Base-by-base conservation (phyloP, 2,113 vertebrate genomes). In the Neodontobutis hainanensis region DNA sequence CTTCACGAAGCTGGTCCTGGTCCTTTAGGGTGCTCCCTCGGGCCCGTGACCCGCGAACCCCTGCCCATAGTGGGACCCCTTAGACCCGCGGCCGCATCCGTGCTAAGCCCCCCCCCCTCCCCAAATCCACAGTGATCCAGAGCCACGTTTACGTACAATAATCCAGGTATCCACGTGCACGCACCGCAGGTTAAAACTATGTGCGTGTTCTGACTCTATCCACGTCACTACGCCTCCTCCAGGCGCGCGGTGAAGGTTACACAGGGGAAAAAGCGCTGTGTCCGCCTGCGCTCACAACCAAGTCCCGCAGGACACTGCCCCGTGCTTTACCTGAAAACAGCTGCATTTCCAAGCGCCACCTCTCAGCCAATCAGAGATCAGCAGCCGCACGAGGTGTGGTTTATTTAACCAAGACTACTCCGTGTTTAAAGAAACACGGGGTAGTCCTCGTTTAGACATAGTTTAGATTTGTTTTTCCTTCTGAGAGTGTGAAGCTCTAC, bases 311-410 rank as follows among this genome's bases (percentile, higher is more conserved):
- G 16, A 5, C 10, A 35, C 51, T 53, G 51, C 19, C 19, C 19
- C 19, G 27, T 34, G 51, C 51, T 53, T 53, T 27, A 53, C 51
- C 51, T 53, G 51, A 53, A 49, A 53, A 53, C 51, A 53, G 32
- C 27, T 53, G 51, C 51, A 53, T 53, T 27, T 53, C 51, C 51
- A 12, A 16, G 51, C 51, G 51, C 27, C 32, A 53, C 11, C 11
- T 27, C 14, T 5, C 51, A 35, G 51, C 51, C 51, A 53, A 53
- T 53, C 51, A 53, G 51, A 5, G 51, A 34, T 27, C 51, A 4
- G 32, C 27, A 3, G 4, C 27, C 4, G 10, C 6, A 14, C 5
- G 35, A 53, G 51, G 51, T 53, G 51, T 27, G 35, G 51, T 53
- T 53, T 50, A 27, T 27, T 27, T 27, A 27, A 27, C 19, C 35